Conservation (phyloP, 2,797 vertebrate species). For the Typhlichthys subterraneus region DNA sequence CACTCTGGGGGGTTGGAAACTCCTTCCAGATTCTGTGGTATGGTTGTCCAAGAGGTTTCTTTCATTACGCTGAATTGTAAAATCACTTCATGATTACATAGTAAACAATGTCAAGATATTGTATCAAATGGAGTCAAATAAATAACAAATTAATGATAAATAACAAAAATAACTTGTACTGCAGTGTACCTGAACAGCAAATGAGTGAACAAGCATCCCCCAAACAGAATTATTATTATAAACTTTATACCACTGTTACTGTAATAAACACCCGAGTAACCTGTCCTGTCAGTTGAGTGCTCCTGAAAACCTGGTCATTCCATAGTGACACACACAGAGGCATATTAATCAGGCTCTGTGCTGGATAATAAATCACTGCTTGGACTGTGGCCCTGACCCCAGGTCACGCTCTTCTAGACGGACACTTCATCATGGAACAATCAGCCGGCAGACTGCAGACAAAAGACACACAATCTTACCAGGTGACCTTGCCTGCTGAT, state of each 20-base stretch:
- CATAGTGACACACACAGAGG: constrained; percentile 13
- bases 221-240: not conserved
- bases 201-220: no score
- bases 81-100: not conserved
- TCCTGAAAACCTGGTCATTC: not conserved
- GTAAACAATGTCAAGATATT: no score
- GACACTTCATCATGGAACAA: constrained; percentile 79
- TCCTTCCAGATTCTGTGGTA: not conserved
- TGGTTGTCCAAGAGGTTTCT: not conserved
- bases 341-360: constrained; percentile 49
- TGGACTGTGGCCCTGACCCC: constrained; percentile 73
- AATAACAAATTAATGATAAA: no score
- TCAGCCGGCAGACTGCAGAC: constrained; percentile 62
- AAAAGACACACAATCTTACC: constrained; percentile 66
- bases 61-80: not conserved
- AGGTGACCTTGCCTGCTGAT: constrained; percentile 69
- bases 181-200: no score
- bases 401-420: constrained; percentile 70
- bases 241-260: not conserved
- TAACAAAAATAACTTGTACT: no score
- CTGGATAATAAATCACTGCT: constrained; percentile 68
- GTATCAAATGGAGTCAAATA: no score
- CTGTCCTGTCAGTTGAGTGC: not conserved
- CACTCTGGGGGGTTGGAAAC: constrained; percentile 32
- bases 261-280: not conserved